Evolutionary conservation across 2,888 invertebrate genomes (phyloP), one percentile per base, ranked within the genome.

Genomic region (Dolichopus griseipennis): DNA sequence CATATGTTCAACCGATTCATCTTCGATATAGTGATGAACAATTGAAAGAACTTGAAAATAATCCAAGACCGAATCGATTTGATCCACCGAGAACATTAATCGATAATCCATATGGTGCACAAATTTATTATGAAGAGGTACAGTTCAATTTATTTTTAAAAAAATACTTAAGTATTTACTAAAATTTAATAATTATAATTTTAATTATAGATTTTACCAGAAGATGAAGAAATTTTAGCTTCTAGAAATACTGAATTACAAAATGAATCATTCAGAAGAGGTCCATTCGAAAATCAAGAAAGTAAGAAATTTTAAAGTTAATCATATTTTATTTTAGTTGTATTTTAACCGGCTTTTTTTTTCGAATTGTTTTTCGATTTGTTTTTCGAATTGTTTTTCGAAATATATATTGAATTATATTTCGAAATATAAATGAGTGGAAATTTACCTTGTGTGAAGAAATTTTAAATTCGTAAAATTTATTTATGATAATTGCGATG

Each of bases 111-210:
- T 52, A 52, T n/a, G 52, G 52, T 18, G 52, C 52, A 18, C 52
- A 52, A 52, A 52, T 52, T 18, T 52, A 52, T 52, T 52, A 52
- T 52, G 52, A 52, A 12, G 52, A 52, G 52, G 52, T 52, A n/a
- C 37, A 7, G 8, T 37, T 10, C n/a, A n/a, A n/a, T n/a, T n/a
- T n/a, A n/a, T 37, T 37, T 37, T 6, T 10, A 37, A 37, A n/a
- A n/a, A n/a, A n/a, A n/a, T n/a, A n/a, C n/a, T n/a, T n/a, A n/a
- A n/a, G n/a, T n/a, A n/a, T n/a, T n/a, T n/a, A n/a, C n/a, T n/a
- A n/a, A n/a, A n/a, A n/a, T n/a, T 37, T 37, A 37, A 8, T 37
- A 37, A 37, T 37, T 37, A 8, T 37, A 8, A 37, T 8, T 37
- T n/a, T n/a, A n/a, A n/a, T n/a, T 52, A 18, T 52, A 52, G 52